These are phyloP conservation scores for Anagyrus pseudococci DNA, from an alignment of 2,888 invertebrate genomes.

Conservation along the genomic window DNA sequence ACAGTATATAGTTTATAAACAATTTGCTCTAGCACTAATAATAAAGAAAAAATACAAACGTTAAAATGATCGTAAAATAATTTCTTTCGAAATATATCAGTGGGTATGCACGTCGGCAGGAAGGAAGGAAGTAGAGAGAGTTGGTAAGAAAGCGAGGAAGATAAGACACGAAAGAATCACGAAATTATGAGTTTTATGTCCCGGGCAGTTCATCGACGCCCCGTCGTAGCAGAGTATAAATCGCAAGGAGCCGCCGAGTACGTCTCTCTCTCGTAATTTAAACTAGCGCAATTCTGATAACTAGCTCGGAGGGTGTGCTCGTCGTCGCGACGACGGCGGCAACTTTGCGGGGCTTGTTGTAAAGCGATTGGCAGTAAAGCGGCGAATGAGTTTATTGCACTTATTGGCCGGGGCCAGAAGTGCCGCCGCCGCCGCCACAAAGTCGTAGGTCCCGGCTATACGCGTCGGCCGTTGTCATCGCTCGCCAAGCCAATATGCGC, in stretches of 20 bases:
- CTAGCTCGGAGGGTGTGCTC: conserved; percentile 58
- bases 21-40: too few relatives aligned
- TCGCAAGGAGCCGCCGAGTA: conserved; percentile 42
- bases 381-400: conserved; percentile 61
- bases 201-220: conserved; percentile 17
- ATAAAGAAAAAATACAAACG: too few relatives aligned
- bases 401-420: conserved; percentile 53
- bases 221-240: conserved; percentile 49
- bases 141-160: conserved; percentile 3
- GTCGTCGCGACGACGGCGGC: conserved; percentile 38
- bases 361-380: conserved; percentile 61
- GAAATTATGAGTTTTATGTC: conserved; percentile 31
- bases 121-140: conserved; percentile 8
- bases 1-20: too few relatives aligned
- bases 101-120: too few relatives aligned
- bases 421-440: conserved; percentile 42
- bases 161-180: not conserved
- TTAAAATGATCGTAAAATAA: too few relatives aligned
- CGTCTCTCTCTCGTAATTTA: conserved; percentile 57
- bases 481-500: conserved; percentile 21
- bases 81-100: too few relatives aligned
- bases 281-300: conserved; percentile 61
- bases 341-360: conserved; percentile 54
- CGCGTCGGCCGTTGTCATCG: conserved; percentile 15
- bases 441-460: conserved; percentile 42